Percentiles rank a stretch among this genome's conserved stretches.
phyloP scores from a whole-genome alignment of 2,797 vertebrate genomes.

The Glossophaga mutica region DNA sequence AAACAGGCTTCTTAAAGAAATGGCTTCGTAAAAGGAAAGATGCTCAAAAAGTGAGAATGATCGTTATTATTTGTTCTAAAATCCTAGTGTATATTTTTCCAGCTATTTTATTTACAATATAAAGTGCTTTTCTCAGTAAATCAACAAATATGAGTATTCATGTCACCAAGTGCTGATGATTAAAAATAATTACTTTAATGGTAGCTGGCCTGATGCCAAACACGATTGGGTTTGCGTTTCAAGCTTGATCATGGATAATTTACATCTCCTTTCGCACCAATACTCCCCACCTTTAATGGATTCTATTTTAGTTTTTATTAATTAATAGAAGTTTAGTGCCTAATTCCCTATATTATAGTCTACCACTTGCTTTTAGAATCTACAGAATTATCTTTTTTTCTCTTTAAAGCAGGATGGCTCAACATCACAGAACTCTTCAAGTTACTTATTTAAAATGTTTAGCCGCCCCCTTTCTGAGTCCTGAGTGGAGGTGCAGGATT shows the following conservation, averaged over 20 bases:
- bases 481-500: not conserved
- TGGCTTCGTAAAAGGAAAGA: slow-evolving; percentile 67
- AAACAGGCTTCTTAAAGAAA: not conserved
- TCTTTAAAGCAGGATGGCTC: slow-evolving; percentile 8
- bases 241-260: slow-evolving; percentile 84
- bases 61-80: slow-evolving; percentile 81
- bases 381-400: slow-evolving; percentile 59
- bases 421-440: slow-evolving; percentile 45
- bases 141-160: slow-evolving; percentile 90
- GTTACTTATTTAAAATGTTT: slow-evolving; percentile 65
- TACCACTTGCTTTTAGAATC: slow-evolving; percentile 77
- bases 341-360: slow-evolving; percentile 73
- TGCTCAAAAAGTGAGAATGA: slow-evolving; percentile 74
- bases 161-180: slow-evolving; percentile 88
- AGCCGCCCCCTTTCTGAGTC: not conserved
- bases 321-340: slow-evolving; percentile 85
- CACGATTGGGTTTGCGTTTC: slow-evolving; percentile 84
- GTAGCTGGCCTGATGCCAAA: slow-evolving; percentile 85
- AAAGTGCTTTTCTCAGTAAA: slow-evolving; percentile 86
- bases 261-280: slow-evolving; percentile 83
- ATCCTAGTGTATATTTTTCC: slow-evolving; percentile 84
- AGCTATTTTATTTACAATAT: slow-evolving; percentile 85
- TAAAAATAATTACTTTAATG: slow-evolving; percentile 90
- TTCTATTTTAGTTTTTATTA: slow-evolving; percentile 87
- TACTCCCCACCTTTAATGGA: slow-evolving; percentile 83